A percentile compares a stretch with the other conserved stretches of the same genome.
Evolutionary conservation across 2,113 vertebrate genomes (phyloP).

Genomic region (Todiramphus chloris): DNA sequence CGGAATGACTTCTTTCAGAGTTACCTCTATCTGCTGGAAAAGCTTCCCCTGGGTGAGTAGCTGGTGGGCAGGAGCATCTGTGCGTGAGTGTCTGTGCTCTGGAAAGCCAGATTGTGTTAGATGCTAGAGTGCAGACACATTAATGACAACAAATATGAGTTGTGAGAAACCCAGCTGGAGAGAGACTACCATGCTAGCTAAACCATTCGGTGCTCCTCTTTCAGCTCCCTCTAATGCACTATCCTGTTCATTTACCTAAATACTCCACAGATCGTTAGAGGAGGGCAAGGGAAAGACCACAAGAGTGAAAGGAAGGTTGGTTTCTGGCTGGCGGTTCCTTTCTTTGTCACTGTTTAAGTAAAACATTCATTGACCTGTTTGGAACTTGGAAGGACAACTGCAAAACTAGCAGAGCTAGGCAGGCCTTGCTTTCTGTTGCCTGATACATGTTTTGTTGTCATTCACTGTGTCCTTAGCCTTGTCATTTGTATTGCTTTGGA

Average conservation of each 20-base stretch:
- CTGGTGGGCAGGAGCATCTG: not conserved
- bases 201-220: not conserved
- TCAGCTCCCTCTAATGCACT: not conserved
- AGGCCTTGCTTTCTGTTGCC: not conserved
- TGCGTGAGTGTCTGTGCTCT: not conserved
- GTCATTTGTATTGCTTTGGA: not conserved
- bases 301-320: not conserved
- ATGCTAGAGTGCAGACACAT: not conserved
- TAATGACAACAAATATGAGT: not conserved
- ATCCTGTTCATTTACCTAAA: not conserved
- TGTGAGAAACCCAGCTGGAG: not conserved
- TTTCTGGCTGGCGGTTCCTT: not conserved
- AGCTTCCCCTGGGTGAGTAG: conserved; percentile 89
- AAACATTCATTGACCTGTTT: not conserved
- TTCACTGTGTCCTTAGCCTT: not conserved
- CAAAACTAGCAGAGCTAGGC: not conserved
- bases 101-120: not conserved
- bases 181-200: not conserved
- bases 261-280: not conserved
- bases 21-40: conserved; percentile 92
- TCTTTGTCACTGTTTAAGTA: not conserved
- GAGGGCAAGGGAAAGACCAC: not conserved
- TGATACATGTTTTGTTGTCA: not conserved
- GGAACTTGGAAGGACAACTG: not conserved
- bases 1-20: conserved; percentile 94